phyloP scores from a whole-genome alignment of 1,140 invertebrate genomes.

The Acromyrmex charruanus region DNA sequence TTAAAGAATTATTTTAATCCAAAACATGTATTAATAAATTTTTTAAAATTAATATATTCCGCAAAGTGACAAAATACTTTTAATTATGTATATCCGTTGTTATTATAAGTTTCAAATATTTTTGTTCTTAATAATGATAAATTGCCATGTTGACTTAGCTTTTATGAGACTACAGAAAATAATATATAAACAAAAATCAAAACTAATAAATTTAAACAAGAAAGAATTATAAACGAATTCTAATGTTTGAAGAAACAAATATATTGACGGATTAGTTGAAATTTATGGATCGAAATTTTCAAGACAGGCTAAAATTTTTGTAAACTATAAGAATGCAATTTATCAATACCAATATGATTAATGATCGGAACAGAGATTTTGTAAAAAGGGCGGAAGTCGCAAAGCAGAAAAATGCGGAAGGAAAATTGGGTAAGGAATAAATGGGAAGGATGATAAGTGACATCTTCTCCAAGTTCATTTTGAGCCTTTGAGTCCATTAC shows the following conservation, averaged over 20 bases:
- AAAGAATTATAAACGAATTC: too few relatives aligned
- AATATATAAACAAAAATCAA: not conserved
- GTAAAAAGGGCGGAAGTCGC: not conserved
- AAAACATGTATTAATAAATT: not conserved
- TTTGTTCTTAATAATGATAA: not conserved
- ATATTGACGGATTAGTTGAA: too few relatives aligned
- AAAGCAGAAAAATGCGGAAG: not conserved
- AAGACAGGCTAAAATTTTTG: too few relatives aligned
- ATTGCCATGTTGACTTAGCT: not conserved
- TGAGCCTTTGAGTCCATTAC: too few relatives aligned
- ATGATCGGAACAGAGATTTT: too few relatives aligned
- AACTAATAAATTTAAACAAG: too few relatives aligned
- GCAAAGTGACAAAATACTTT: not conserved
- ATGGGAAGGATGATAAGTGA: not conserved
- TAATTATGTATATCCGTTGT: not conserved
- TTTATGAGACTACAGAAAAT: not conserved
- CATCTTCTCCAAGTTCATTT: not conserved
- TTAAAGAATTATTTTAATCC: not conserved
- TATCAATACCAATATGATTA: too few relatives aligned
- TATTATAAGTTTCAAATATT: not conserved
- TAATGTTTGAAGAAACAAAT: too few relatives aligned
- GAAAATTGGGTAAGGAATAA: not conserved
- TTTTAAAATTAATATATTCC: not conserved
- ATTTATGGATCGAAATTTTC: too few relatives aligned
- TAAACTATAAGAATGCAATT: too few relatives aligned